Evolutionary conservation across 2,113 vertebrate species (phyloP).

Genomic region (Piaya cayana): DNA sequence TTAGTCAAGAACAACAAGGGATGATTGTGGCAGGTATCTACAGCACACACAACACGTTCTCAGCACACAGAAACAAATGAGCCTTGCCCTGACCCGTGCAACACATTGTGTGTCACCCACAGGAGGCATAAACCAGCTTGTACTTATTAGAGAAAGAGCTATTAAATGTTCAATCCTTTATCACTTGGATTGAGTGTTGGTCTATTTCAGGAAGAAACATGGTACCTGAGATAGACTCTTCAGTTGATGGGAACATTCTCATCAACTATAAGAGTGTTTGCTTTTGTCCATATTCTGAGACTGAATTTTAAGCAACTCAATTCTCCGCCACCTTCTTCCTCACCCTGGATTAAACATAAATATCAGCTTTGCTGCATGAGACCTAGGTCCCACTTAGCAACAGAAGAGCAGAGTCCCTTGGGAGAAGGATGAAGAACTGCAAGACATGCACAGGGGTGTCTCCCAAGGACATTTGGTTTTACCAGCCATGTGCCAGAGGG

Average conservation of each 20-base stretch:
- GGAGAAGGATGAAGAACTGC: not conserved
- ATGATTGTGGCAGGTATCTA: not conserved
- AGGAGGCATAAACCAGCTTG: not conserved
- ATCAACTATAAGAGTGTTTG: accelerated
- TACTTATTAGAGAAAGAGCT: not conserved
- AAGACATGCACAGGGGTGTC: not conserved
- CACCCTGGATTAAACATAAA: not conserved
- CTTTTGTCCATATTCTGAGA: not conserved
- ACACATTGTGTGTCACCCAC: not conserved
- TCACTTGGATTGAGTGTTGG: not conserved
- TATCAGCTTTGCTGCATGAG: not conserved
- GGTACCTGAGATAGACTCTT: not conserved
- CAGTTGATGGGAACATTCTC: not conserved
- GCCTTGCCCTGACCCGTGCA: not conserved
- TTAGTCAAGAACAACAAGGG: not conserved
- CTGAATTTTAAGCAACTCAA: not conserved
- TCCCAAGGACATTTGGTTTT: not conserved
- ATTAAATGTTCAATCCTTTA: not conserved
- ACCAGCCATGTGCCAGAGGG: accelerated
- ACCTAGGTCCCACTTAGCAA: not conserved
- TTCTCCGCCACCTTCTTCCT: not conserved
- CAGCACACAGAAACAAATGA: not conserved
- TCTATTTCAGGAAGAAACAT: accelerated
- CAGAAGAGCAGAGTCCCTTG: not conserved
- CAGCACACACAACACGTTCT: not conserved